phyloP scores from a whole-genome alignment of 2,113 vertebrate genomes.

The Arothron firmamentum region DNA sequence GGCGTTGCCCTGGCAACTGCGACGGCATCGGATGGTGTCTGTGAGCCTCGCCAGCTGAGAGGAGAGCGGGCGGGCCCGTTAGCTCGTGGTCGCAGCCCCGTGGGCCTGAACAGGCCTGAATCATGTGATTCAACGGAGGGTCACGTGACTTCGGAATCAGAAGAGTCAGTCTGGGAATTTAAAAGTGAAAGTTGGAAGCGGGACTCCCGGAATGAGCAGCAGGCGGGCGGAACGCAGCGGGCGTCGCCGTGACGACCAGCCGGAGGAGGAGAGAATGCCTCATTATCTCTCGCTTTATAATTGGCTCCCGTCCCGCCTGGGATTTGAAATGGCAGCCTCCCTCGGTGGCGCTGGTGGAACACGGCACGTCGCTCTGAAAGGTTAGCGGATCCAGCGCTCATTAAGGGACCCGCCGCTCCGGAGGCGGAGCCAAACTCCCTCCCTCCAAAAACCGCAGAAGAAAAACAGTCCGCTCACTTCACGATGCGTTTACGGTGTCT shows the following conservation, averaged over 20 bases:
- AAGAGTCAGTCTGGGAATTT: too few species aligned
- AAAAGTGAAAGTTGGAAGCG: not conserved
- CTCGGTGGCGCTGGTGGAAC: not conserved
- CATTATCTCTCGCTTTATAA: constrained; percentile 46
- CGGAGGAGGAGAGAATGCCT: constrained; percentile 28
- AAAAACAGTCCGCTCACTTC: too few species aligned
- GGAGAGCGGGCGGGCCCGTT: too few species aligned
- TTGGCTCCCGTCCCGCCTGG: constrained; percentile 40
- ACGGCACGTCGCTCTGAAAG: not conserved
- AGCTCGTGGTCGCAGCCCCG: too few species aligned
- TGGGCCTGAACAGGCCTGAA: not conserved
- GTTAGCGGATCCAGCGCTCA: constrained; percentile 7
- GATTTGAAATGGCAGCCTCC: constrained; percentile 22
- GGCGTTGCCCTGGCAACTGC: constrained; percentile 8
- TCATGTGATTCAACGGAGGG: not conserved
- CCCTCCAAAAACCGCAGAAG: not conserved
- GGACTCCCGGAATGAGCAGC: not conserved
- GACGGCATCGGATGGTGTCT: not conserved
- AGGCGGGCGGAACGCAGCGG: too few species aligned
- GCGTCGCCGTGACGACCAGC: constrained; percentile 28
- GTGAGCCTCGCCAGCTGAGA: not conserved
- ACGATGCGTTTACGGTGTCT: too few species aligned
- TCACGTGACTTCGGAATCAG: not conserved
- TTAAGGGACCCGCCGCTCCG: constrained; percentile 15
- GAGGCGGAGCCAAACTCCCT: constrained; percentile 26